Evolutionary conservation across 2,888 invertebrate genomes (phyloP).

Genomic region (Lasioglossum pauxillum): DNA sequence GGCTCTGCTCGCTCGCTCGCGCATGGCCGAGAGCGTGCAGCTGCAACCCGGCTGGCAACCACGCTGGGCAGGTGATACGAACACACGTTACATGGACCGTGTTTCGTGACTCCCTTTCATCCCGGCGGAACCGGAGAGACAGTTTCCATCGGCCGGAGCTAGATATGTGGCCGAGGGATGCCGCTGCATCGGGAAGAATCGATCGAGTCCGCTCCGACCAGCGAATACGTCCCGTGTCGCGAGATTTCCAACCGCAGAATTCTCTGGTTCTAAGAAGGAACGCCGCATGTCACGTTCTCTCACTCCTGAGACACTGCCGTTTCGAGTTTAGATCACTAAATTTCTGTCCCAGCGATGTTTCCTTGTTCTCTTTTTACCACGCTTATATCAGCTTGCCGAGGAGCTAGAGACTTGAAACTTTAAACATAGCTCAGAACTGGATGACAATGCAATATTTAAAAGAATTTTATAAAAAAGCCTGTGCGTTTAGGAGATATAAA

Average conservation of each 20-base stretch:
- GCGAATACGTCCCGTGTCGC: background rate
- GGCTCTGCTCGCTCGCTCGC: conserved; percentile 55
- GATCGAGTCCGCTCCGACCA: background rate
- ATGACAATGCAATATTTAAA: too few species aligned
- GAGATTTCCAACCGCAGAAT: background rate
- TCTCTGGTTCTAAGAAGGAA: too few species aligned
- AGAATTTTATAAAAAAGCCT: too few species aligned
- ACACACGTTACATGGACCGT: conserved; percentile 69
- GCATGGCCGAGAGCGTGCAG: conserved; percentile 28
- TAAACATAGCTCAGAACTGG: too few species aligned
- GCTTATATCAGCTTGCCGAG: too few species aligned
- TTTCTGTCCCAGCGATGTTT: too few species aligned
- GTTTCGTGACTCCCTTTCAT: conserved; percentile 34
- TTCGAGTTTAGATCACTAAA: too few species aligned
- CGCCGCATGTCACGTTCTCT: too few species aligned
- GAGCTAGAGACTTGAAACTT: too few species aligned
- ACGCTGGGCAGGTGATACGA: conserved; percentile 73
- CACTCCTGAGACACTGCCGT: too few species aligned
- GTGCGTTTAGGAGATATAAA: too few species aligned
- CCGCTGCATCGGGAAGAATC: background rate
- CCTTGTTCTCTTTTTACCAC: too few species aligned
- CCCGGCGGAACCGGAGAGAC: conserved; percentile 11
- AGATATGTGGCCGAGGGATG: background rate
- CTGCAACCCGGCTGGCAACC: conserved; percentile 34
- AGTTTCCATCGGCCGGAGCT: background rate